phyloP scores from a whole-genome alignment of 2,888 invertebrate species.

The Machimus rusticus region DNA sequence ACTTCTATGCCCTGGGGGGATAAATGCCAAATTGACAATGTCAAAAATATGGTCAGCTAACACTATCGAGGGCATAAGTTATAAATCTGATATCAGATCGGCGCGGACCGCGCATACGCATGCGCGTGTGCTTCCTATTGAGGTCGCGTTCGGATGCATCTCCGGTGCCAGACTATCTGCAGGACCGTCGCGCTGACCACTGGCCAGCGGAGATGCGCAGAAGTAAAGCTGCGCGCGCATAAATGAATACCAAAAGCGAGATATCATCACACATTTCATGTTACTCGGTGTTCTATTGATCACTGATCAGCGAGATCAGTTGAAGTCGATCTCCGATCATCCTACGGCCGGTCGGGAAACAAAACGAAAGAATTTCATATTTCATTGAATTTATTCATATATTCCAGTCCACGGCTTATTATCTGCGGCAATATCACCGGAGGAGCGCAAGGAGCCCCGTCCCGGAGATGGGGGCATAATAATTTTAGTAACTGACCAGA shows the following conservation, averaged over 20 bases:
- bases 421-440: conserved; percentile 40
- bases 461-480: not conserved
- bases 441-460: not conserved
- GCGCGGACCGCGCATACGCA: conserved; percentile 37
- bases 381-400: conserved; percentile 47
- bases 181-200: not conserved
- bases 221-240: conserved; percentile 38
- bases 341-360: not conserved
- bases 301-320: conserved; percentile 28
- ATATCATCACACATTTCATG: conserved; percentile 43
- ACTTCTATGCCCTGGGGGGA: not conserved
- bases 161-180: not conserved
- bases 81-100: conserved; percentile 52
- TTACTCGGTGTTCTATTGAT: conserved; percentile 45
- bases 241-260: conserved; percentile 44
- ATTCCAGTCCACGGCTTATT: conserved; percentile 44
- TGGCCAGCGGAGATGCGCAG: not conserved
- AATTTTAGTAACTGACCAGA: conserved; percentile 45
- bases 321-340: conserved; percentile 3
- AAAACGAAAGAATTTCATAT: conserved; percentile 40
- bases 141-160: not conserved
- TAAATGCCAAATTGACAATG: conserved; percentile 51
- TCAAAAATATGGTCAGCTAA: conserved; percentile 52
- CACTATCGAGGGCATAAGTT: conserved; percentile 52
- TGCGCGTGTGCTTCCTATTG: conserved; percentile 32